These are phyloP conservation scores for Sebastiscus tertius DNA, from an alignment of 2,797 vertebrate species.

Conservation along the genomic window DNA sequence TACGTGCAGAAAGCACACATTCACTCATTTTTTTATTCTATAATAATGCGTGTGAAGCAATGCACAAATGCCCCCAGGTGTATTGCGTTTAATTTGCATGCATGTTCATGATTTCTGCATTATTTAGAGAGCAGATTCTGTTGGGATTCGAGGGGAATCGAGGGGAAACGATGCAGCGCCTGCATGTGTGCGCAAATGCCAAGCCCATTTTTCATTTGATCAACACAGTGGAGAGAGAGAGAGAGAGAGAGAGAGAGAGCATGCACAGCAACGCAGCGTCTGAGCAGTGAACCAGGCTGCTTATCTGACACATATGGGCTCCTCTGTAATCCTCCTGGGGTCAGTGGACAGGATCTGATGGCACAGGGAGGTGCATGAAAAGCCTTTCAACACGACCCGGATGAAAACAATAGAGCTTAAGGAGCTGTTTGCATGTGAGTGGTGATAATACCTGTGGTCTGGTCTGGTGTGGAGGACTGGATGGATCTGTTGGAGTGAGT, in stretches of 20 bases:
- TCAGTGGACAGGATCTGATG: slow-evolving; percentile 46
- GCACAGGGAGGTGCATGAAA: slow-evolving; percentile 20
- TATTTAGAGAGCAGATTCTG: slow-evolving; percentile 1
- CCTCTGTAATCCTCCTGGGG: slow-evolving; percentile 61
- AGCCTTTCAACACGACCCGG: background rate
- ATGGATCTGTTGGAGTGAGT: slow-evolving; percentile 9
- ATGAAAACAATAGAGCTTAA: slow-evolving; percentile 3
- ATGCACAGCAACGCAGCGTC: slow-evolving; percentile 9
- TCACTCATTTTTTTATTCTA: background rate
- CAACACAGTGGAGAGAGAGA: background rate
- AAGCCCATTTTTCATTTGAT: slow-evolving; percentile 73
- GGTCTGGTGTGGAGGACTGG: background rate
- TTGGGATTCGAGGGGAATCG: background rate
- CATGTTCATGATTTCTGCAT: background rate
- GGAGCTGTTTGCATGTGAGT: background rate
- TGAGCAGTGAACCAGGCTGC: slow-evolving; percentile 37
- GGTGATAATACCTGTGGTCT: background rate
- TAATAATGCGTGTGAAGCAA: background rate
- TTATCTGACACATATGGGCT: slow-evolving; percentile 66
- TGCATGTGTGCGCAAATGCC: slow-evolving; percentile 64
- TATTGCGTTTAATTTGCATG: background rate
- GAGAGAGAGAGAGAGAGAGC: background rate
- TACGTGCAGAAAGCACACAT: background rate
- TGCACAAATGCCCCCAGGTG: background rate
- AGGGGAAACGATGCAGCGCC: slow-evolving; percentile 32